Conservation (phyloP, 2,113 vertebrate species). For the Varanus salvator region DNA sequence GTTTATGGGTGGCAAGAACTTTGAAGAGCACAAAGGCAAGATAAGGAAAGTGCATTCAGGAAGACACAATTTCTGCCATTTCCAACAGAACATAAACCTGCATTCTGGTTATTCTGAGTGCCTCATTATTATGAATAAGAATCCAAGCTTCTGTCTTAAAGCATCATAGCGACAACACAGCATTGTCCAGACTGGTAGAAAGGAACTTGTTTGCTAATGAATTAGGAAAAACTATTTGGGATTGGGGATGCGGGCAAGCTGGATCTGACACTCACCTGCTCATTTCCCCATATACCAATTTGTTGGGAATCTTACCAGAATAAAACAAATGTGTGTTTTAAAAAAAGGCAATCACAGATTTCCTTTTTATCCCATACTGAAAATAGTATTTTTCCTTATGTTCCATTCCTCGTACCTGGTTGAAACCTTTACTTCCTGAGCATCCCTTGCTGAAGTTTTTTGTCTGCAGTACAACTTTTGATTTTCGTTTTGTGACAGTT, state of each 20-base stretch:
- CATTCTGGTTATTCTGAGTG: not conserved
- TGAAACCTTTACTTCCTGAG: conserved; percentile 48
- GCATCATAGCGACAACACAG: no score
- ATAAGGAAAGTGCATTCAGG: not conserved
- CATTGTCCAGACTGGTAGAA: not conserved
- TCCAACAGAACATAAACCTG: not conserved
- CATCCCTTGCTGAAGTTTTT: not conserved
- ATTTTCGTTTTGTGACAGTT: not conserved
- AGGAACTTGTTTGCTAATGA: not conserved
- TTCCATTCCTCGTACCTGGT: conserved; percentile 29
- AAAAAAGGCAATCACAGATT: conserved; percentile 28
- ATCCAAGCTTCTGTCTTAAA: not conserved
- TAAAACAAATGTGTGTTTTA: not conserved
- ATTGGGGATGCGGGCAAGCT: not conserved
- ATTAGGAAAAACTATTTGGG: not conserved
- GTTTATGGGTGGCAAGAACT: not conserved
- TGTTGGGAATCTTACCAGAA: not conserved
- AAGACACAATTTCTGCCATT: not conserved
- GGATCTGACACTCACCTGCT: not conserved
- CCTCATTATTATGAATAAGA: not conserved
- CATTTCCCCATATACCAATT: not conserved
- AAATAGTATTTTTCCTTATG: conserved; percentile 22
- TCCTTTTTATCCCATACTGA: conserved; percentile 62
- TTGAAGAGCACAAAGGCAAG: not conserved
- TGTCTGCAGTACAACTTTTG: not conserved